A percentile compares a stretch with the other conserved stretches of the same genome.
Conservation (phyloP, 1,140 invertebrate species). For the Camponotus vicinus region DNA sequence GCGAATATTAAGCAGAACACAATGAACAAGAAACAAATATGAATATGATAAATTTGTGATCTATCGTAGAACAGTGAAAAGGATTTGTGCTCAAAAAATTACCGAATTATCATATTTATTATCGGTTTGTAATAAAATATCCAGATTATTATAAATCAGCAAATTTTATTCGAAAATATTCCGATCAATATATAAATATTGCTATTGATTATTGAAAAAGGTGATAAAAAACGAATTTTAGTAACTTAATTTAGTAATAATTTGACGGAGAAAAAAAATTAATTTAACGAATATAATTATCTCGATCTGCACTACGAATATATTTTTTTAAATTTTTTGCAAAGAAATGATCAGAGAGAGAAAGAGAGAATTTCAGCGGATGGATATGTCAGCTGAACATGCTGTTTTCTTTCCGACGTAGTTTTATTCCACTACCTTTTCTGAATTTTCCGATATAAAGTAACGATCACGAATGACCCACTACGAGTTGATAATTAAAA, state of each 20-base stretch:
- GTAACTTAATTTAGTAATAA: not conserved
- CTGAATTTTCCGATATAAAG: conserved; percentile 43
- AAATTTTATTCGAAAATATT: not conserved
- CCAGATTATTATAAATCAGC: not conserved
- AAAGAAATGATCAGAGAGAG: conserved; percentile 6
- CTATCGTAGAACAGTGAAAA: not conserved
- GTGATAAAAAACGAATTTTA: not conserved
- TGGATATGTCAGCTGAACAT: conserved; percentile 10
- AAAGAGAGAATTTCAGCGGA: not conserved
- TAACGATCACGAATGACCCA: not conserved
- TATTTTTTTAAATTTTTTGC: conserved; percentile 14
- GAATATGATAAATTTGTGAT: conserved; percentile 5
- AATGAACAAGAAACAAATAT: not conserved
- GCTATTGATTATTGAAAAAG: not conserved
- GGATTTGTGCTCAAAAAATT: not conserved
- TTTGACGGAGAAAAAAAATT: not conserved
- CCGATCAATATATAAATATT: not conserved
- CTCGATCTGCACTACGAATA: not conserved
- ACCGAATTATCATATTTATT: conserved; percentile 1
- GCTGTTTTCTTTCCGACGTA: conserved; percentile 1
- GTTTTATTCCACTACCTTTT: not conserved
- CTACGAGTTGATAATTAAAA: conserved; percentile 36
- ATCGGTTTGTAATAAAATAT: not conserved
- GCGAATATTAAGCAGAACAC: conserved; percentile 24
- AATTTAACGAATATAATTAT: conserved; percentile 9